Base-by-base conservation (phyloP, 1,140 invertebrate species). In the honey bee (Apis mellifera) region DNA sequence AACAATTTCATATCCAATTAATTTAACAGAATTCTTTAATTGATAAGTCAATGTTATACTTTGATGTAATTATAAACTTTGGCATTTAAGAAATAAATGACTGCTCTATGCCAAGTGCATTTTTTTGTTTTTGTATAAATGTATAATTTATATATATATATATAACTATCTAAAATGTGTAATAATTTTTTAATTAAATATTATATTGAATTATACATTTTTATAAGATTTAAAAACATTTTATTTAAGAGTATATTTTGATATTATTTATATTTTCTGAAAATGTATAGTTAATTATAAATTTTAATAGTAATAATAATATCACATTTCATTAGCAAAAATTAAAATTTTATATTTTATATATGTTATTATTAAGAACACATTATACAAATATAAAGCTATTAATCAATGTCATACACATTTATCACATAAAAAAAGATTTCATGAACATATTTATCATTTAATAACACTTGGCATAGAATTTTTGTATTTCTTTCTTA, bases 311-410 rank as follows among this genome's bases (percentile, higher is more conserved):
- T 86, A 83, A 73, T 54, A 75, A 77, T 86, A 87, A 78, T 87
- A 84, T 86, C 82, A 87, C 86, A 87, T 87, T 86, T 87, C 55
- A 59, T 60, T 87, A 81, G 66, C 69, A 84, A 79, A 86, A 84
- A 76, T 86, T 84, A 73, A 76, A 87, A 87, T 80, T 83, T 54
- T 78, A 85, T 77, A 50, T 50, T 60, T 85, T 68, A 26, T 66
- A 66, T 48, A 73, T 81, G 50, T 26, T 21, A 48, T 8, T n/a
- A 42, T 71, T 52, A 59, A 13, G 23, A 64, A 79, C 71, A 59
- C 70, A 68, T 83, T 86, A 86, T 75, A 87, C 80, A 86, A 83
- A 76, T 86, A 84, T 64, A 84, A 80, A 86, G 83, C 68, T 74
- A 21, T 73, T n/a, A 57, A 84, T 83, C 62, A 68, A 86, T 77